A percentile compares a stretch with the other conserved stretches of the same genome.
phyloP scores from a whole-genome alignment of 2,113 vertebrate genomes.

The Myxocyprinus asiaticus region DNA sequence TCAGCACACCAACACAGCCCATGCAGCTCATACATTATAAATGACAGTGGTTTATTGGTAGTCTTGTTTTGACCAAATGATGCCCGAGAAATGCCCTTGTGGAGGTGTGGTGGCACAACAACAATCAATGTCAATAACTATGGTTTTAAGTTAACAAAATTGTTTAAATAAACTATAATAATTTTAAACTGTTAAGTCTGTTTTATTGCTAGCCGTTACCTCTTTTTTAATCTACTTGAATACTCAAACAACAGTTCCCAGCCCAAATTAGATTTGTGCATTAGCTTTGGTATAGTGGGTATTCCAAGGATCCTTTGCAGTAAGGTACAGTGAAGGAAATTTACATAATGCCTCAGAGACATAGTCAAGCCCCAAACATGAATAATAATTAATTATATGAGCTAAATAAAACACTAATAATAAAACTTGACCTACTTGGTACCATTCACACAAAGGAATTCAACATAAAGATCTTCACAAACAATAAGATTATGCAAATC shows the following conservation, averaged over 20 bases:
- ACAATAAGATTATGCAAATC: not conserved
- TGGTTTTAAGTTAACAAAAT: too few species aligned
- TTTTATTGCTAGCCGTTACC: not conserved
- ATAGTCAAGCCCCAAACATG: conserved; percentile 4
- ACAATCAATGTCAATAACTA: not conserved
- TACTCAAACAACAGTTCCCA: not conserved
- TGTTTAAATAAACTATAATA: not conserved
- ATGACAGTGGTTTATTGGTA: not conserved
- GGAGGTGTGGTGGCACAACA: not conserved
- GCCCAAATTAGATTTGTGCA: conserved; percentile 21
- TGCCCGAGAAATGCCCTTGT: not conserved
- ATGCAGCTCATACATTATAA: conserved; percentile 6
- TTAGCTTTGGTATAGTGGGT: conserved; percentile 3
- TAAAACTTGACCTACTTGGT: not conserved
- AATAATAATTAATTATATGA: conserved; percentile 20
- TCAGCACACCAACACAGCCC: not conserved
- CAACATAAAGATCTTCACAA: not conserved
- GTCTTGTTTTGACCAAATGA: not conserved
- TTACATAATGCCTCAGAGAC: conserved; percentile 11
- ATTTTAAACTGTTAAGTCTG: not conserved
- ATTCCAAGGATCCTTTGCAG: conserved; percentile 16
- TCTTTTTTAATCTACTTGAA: not conserved
- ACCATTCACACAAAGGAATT: not conserved
- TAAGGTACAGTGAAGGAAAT: conserved; percentile 25
- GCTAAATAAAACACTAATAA: conserved; percentile 10